These are phyloP conservation scores for Lysiphlebus fabarum DNA, from an alignment of 1,140 invertebrate genomes.

Conservation along the genomic window DNA sequence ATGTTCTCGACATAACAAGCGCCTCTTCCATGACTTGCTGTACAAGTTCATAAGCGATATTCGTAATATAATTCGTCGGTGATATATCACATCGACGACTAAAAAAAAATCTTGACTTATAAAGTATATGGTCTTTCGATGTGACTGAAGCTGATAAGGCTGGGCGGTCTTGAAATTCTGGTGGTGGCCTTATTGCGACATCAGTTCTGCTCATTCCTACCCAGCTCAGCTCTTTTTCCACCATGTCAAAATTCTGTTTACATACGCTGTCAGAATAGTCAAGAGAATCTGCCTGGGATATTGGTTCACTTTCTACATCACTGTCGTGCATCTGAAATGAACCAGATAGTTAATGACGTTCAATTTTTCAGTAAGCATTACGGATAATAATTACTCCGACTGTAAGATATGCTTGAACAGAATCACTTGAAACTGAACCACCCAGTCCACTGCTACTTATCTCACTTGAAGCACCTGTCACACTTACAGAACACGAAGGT, in stretches of 20 bases:
- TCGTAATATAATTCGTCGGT: constrained; percentile 42
- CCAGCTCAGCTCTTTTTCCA: constrained; percentile 72
- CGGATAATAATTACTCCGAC: constrained; percentile 42
- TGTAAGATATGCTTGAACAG: constrained; percentile 51
- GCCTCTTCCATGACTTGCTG: constrained; percentile 47
- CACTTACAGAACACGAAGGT: constrained; percentile 56
- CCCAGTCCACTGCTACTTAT: constrained; percentile 54
- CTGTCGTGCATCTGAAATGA: constrained; percentile 61
- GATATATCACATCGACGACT: constrained; percentile 26
- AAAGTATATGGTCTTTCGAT: constrained; percentile 41
- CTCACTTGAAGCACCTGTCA: constrained; percentile 53
- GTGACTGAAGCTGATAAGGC: constrained; percentile 49
- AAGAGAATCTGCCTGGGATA: constrained; percentile 63
- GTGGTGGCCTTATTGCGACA: constrained; percentile 71
- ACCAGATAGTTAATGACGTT: background rate
- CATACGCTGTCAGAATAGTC: constrained; percentile 70
- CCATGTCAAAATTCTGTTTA: constrained; percentile 75
- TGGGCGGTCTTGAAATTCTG: constrained; percentile 71
- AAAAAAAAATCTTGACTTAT: constrained; percentile 35
- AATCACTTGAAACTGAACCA: constrained; percentile 55
- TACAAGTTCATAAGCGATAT: constrained; percentile 33
- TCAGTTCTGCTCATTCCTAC: constrained; percentile 50
- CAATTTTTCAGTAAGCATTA: background rate
- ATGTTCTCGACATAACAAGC: constrained; percentile 44
- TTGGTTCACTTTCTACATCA: constrained; percentile 63